phyloP scores from a whole-genome alignment of 2,888 invertebrate genomes.

The Silvanus unidentatus region DNA sequence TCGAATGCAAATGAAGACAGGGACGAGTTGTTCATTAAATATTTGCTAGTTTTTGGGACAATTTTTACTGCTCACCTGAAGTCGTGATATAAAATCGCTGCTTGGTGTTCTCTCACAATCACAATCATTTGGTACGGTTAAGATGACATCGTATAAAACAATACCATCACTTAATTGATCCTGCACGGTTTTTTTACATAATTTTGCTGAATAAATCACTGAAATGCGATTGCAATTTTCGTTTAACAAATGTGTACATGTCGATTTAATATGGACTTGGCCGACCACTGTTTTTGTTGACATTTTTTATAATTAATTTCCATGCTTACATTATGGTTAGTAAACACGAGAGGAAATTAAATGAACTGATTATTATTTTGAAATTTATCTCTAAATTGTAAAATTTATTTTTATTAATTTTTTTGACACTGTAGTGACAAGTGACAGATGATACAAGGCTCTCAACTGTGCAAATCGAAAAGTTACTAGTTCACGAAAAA shows the following conservation, averaged over 20 bases:
- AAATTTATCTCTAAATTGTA: too few relatives aligned
- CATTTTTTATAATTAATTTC: conserved; percentile 33
- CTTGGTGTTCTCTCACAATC: conserved; percentile 40
- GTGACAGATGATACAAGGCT: too few relatives aligned
- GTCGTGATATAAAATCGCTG: conserved; percentile 41
- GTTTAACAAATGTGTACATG: conserved; percentile 39
- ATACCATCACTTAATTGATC: conserved; percentile 27
- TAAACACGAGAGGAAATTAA: too few relatives aligned
- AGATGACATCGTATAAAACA: conserved; percentile 37
- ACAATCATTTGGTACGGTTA: conserved; percentile 33
- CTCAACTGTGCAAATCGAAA: too few relatives aligned
- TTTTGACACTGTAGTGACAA: too few relatives aligned
- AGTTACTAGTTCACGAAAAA: too few relatives aligned
- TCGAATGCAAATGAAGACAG: too few relatives aligned
- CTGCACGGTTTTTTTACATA: neutral
- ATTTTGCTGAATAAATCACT: conserved; percentile 41
- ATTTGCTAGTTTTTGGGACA: conserved; percentile 1
- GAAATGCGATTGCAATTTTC: conserved; percentile 42
- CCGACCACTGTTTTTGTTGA: conserved; percentile 38
- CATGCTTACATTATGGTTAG: conserved; percentile 29
- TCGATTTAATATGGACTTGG: conserved; percentile 40
- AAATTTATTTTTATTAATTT: too few relatives aligned
- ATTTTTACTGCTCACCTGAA: conserved; percentile 45
- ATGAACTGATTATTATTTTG: too few relatives aligned
- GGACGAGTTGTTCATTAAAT: too few relatives aligned